These are phyloP conservation scores for Azorinus chamasolen DNA, from an alignment of 2,888 invertebrate species.

Conservation along the genomic window DNA sequence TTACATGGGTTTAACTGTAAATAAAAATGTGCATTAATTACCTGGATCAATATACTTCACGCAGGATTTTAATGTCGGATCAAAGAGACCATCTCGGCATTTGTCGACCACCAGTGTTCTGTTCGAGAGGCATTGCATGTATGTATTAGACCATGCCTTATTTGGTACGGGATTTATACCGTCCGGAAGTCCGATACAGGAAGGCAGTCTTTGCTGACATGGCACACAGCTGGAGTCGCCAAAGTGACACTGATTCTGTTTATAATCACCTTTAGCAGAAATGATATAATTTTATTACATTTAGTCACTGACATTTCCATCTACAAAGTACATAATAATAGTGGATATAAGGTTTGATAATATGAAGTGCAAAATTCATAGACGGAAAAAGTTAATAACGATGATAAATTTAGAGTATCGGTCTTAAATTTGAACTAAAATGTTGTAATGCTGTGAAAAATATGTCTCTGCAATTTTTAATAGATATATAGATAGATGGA, in stretches of 20 bases:
- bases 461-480: no score
- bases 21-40: conserved; percentile 19
- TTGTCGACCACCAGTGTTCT: conserved; percentile 49
- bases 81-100: conserved; percentile 51
- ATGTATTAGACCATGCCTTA: conserved; percentile 46
- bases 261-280: conserved; percentile 49
- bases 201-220: conserved; percentile 56
- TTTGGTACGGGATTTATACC: conserved; percentile 53
- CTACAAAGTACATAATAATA: no score
- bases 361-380: no score
- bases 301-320: no score
- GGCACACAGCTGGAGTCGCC: conserved; percentile 48
- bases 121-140: conserved; percentile 57
- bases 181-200: conserved; percentile 60
- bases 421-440: no score
- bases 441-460: no score
- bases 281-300: conserved; percentile 44
- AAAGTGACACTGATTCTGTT: conserved; percentile 35
- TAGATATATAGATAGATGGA: no score
- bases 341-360: no score
- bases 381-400: no score
- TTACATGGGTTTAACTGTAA: no score
- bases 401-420: no score
- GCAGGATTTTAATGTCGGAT: conserved; percentile 44
- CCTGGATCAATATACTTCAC: conserved; percentile 41